A percentile compares a stretch with the other conserved stretches of the same genome.
Evolutionary conservation across 2,113 vertebrate species (phyloP).

Genomic region (Fregetta grallaria): DNA sequence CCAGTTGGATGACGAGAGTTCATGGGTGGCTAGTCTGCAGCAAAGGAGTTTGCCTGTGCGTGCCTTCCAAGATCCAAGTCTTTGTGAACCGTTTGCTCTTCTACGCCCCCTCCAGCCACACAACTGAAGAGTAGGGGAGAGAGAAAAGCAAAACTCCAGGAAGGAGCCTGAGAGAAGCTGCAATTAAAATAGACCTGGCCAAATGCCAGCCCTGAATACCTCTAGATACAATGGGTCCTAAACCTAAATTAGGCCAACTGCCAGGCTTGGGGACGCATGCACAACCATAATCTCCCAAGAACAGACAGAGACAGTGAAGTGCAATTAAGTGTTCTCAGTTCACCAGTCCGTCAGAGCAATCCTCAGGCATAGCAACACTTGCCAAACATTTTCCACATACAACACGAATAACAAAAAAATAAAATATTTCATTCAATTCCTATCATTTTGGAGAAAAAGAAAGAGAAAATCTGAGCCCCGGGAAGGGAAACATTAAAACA

Average conservation of each 20-base stretch:
- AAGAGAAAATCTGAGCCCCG: background rate
- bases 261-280: background rate
- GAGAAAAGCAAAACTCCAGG: constrained; percentile 38
- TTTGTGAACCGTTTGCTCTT: constrained; percentile 8
- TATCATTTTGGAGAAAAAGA: background rate
- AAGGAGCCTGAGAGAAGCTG: constrained; percentile 62
- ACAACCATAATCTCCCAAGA: constrained; percentile 27
- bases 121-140: background rate
- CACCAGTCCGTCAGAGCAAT: constrained; percentile 24
- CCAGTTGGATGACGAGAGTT: background rate
- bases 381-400: background rate
- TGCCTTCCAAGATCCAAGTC: background rate
- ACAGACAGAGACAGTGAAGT: constrained; percentile 29
- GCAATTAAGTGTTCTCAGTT: constrained; percentile 45
- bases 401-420: background rate
- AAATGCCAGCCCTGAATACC: constrained; percentile 46
- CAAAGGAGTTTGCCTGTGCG: background rate
- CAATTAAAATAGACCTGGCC: constrained; percentile 60
- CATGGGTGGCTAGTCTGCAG: constrained; percentile 23
- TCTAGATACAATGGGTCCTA: constrained; percentile 49
- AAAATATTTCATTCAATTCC: background rate
- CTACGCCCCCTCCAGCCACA: constrained; percentile 20
- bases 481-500: background rate
- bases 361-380: background rate
- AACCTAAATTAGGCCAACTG: constrained; percentile 62